Evolutionary conservation across 2,113 vertebrate species (phyloP), one percentile per base, ranked within the genome.

Genomic region (Pogonocichla stellata): DNA sequence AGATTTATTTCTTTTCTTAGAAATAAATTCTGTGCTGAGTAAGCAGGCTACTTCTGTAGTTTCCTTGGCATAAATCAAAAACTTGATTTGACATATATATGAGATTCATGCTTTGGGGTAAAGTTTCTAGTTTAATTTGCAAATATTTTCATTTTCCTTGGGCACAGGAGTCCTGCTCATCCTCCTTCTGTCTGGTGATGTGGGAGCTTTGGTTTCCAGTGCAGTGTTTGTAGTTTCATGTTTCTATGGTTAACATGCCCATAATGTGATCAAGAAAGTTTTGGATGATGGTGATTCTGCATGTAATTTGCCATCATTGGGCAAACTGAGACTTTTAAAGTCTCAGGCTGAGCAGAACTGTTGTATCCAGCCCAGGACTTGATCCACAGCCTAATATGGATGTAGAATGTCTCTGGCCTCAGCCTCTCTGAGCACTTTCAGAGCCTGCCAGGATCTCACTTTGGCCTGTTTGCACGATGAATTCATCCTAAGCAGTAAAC

Each of bases 371-470:
- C 90, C 88, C 56, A 72, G 73, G 86, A 92, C 95, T 97, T 96
- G 85, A 95, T 93, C 88, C 84, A 78, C 90, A 94, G 80, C 98
- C 98, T 98, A 98, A 98, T 98, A 98, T 97, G 98, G 98, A 86
- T 97, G 95, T 97, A 97, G 97, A 98, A 97, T 98, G 96, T 93
- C 83, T 95, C 95, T 97, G 96, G 95, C 89, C 33, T 96, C 83
- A 83, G 89, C 36, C 69, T 88, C 95, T 95, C 92, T 8, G 26
- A 93, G 92, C 54, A 65, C 17, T 3, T 88, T 92, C 1, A 5
- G 82, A 92, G 94, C 92, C 90, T 97, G 97, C 97, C 98, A 98
- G 96, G 93, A 87, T 96, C 94, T 95, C 94, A 93, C 93, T 96
- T 95, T 86, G 93, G 93, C 79, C 91, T 50, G 29, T 95, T 96